Evolutionary conservation across 2,113 vertebrate genomes (phyloP).

Genomic region (Nematolebias whitei): DNA sequence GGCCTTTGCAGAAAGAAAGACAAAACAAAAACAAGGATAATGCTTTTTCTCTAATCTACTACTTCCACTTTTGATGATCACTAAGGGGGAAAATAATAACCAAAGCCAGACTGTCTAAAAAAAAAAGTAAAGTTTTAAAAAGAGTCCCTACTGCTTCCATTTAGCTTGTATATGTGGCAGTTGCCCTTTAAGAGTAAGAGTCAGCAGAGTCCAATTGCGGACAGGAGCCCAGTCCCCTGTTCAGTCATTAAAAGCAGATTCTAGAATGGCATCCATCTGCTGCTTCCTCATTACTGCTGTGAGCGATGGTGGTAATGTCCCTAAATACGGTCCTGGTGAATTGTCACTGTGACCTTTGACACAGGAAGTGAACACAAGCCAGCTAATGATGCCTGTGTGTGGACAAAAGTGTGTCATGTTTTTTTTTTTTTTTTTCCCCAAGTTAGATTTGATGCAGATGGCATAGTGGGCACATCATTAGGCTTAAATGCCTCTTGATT

Average conservation of each 20-base stretch:
- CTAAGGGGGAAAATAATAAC: constrained; percentile 38
- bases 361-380: constrained; percentile 71
- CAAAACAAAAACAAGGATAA: constrained; percentile 47
- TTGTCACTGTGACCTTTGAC: constrained; percentile 75
- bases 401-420: constrained; percentile 49
- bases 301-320: constrained; percentile 76
- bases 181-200: constrained; percentile 76
- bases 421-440: constrained; percentile 18
- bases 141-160: constrained; percentile 60
- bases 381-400: constrained; percentile 68
- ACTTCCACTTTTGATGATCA: constrained; percentile 32
- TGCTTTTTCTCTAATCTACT: constrained; percentile 46
- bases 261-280: constrained; percentile 78
- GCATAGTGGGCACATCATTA: constrained; percentile 53
- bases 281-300: constrained; percentile 77
- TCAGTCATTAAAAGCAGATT: constrained; percentile 76
- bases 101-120: constrained; percentile 47
- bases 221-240: constrained; percentile 70
- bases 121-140: constrained; percentile 21
- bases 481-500: constrained; percentile 47
- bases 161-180: constrained; percentile 69
- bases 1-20: constrained; percentile 38
- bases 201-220: constrained; percentile 68
- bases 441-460: constrained; percentile 44
- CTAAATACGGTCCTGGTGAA: constrained; percentile 73